A percentile compares a stretch with the other conserved stretches of the same genome.
Evolutionary conservation across 2,113 vertebrate genomes (phyloP).

Genomic region (Paramormyrops kingsleyae): DNA sequence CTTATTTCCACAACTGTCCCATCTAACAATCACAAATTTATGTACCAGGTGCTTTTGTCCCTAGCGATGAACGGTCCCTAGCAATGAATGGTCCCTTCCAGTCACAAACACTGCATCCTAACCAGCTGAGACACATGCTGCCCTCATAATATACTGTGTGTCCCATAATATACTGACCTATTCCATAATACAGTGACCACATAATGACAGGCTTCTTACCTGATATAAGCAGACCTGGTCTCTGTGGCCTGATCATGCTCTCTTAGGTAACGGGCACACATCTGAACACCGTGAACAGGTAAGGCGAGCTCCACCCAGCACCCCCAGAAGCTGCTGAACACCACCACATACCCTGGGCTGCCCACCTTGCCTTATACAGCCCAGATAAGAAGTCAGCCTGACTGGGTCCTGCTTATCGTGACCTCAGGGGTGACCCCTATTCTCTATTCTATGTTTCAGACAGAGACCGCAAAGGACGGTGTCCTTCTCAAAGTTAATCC

Average conservation of each 20-base stretch:
- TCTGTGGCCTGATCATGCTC: not conserved
- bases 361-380: not conserved
- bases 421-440: not conserved
- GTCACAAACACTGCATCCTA: not conserved
- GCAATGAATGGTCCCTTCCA: not conserved
- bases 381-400: not conserved
- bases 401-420: not conserved
- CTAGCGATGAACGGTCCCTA: too few species aligned
- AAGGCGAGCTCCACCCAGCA: not conserved
- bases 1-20: not conserved
- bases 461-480: not conserved
- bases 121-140: not conserved
- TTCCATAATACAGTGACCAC: not conserved
- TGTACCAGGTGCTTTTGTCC: not conserved
- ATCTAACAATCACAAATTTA: not conserved
- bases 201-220: not conserved
- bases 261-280: not conserved
- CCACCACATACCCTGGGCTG: not conserved
- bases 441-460: not conserved
- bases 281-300: not conserved
- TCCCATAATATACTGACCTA: not conserved
- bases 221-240: not conserved
- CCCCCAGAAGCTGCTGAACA: not conserved
- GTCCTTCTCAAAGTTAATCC: not conserved
- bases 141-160: not conserved